Base-by-base conservation (phyloP, 2,797 vertebrate genomes). In the Cirrhinus mrigala region DNA sequence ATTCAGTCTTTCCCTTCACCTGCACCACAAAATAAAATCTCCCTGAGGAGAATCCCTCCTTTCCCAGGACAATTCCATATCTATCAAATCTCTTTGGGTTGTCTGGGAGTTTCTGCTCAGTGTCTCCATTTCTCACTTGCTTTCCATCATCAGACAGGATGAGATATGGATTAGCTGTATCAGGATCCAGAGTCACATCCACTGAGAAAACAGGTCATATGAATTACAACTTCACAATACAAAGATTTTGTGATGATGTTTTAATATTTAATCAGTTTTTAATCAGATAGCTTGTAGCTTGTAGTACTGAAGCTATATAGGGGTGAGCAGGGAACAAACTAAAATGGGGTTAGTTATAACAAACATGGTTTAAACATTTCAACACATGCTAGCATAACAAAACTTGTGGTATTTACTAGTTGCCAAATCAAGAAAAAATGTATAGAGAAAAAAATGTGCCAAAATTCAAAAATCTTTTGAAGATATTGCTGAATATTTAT, bases 21-120 rank as follows among this genome's bases (percentile, higher is more conserved):
- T 52, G 48, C 9, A 74, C 71, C 24, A 52, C 71, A 74, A 52
- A 85, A 52, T 81, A 86, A 77, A 27, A 79, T 18, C 81, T 78
- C 6, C 91, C 88, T 11, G 84, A 66, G 29, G 56, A 33, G 75
- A 88, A 88, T 37, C 78, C 33, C 24, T 76, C 22, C 58, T 82
- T 83, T 56, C 83, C 85, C 18, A 83, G 16, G 27, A 85, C 75
- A 46, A 0, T 0, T 2, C 2, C 0, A 60, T 14, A 81, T 14
- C 0, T 5, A 70, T 71, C 52, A 33, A 87, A 87, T 37, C 79
- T 71, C 48, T 78, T 0, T 29, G 82, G 20, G 3, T 85, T 78
- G 44, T 74, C 71, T 48, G 14, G n/a, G 6, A 71, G 69, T 9
- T 48, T 14, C 20, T 70, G 68, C 0, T 0, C 0, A n/a, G 50